Base-by-base conservation (phyloP, 2,113 vertebrate genomes). In the Periophthalmus modestus region DNA sequence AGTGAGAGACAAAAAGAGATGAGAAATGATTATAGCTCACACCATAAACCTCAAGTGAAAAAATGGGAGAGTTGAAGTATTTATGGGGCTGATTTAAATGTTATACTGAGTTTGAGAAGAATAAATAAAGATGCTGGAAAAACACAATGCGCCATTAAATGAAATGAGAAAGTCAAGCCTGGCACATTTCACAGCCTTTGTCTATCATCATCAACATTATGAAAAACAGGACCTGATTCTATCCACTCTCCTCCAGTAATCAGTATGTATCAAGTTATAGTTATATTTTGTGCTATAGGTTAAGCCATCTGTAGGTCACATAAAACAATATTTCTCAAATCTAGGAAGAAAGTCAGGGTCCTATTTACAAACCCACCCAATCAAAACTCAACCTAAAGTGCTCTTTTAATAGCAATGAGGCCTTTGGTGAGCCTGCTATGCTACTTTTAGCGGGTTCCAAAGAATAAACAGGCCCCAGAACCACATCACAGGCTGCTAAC, bases 21-120 rank as follows among this genome's bases (percentile, higher is more conserved):
- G 90, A 92, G 89, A 91, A 92, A 91, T 92, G 87, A 92, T 92
- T 92, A 91, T 84, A 92, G 89, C 81, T 90, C 89, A 82, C 85
- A 91, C 86, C 84, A 88, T 90, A 91, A 92, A 89, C 89, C 91
- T 85, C 89, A 91, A 86, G 78, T 86, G 85, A 88, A 86, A 86
- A 87, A 84, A 78, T 65, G 76, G 82, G 78, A 65, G 85, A 85
- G 88, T 89, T 90, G 88, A 90, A 71, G 61, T 89, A 92, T 91
- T 92, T 91, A 90, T 89, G 86, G 78, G 77, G 78, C 82, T 88
- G 85, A 89, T 90, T 91, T 90, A 84, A 87, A 91, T 89, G 85
- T 88, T 87, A 82, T 71, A 72, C 69, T 80, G 81, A 90, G 75
- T 89, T 85, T 78, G 77, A 72, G 68, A 79, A 75, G 82, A 59